Base-by-base conservation (phyloP, 2,797 vertebrate genomes). In the Salarias fasciatus region DNA sequence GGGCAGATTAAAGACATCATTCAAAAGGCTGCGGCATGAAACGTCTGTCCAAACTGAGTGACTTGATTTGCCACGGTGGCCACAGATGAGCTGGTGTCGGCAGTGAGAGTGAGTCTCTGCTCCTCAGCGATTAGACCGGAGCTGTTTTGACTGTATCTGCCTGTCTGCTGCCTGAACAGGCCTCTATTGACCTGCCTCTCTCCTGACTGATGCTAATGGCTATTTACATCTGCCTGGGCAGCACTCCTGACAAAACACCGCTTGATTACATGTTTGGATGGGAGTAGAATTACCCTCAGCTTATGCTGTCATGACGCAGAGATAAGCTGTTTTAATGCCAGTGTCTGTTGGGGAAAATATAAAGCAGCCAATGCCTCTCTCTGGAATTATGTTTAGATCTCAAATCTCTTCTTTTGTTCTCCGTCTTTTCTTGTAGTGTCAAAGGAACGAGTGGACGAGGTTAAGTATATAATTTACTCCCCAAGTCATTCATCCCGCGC, bases 391-490 rank as follows among this genome's bases (percentile, higher is more conserved):
- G 82, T 84, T 77, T 83, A 72, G 78, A 76, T 82, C 71, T 70
- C 31, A 53, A 57, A 85, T 77, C 50, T 70, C n/a, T 24, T 37
- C 29, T 59, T 69, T 67, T 65, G 53, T 61, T 62, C 41, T 46
- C 40, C 0, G 1, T 62, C 53, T 59, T 50, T 72, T 60, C 51
- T 70, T 50, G 72, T 61, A 35, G 46, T 68, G 63, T 85, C 63
- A 62, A 63, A 59, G 64, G 63, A 59, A 74, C 64, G 73, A 73
- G 75, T 59, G 53, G 56, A 29, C n/a, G 61, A 74, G 79, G 77
- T 89, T 84, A 82, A 87, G 72, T 68, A 65, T 73, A 83, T 91
- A 78, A 89, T 89, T 90, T 85, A 90, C 83, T 83, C 56, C 40
- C 43, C 57, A 29, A 72, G 82, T 71, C 71, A 76, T 84, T 83